Percentiles rank a stretch among this genome's conserved stretches.
Conservation (phyloP, 2,113 vertebrate species). For the Salvelinus sp. region DNA sequence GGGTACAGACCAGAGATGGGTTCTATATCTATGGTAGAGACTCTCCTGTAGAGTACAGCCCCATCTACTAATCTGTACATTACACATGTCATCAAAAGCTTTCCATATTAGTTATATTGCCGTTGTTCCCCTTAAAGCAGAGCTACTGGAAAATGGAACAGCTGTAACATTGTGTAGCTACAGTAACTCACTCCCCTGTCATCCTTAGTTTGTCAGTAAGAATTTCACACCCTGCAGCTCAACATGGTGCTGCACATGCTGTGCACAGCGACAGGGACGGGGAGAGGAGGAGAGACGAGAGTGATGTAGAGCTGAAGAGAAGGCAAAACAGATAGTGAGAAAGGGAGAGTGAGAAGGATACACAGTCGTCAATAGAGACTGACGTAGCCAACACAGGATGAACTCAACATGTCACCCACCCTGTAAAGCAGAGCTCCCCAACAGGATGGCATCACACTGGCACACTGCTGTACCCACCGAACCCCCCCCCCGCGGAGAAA, state of each 20-base stretch:
- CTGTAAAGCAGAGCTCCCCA: not conserved
- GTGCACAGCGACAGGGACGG: not conserved
- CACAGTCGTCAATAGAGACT: not conserved
- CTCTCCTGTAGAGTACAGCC: conserved; percentile 17
- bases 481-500: too few species aligned
- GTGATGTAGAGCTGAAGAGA: not conserved
- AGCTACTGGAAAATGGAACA: too few species aligned
- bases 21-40: not conserved
- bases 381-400: not conserved
- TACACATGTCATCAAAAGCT: conserved; percentile 21
- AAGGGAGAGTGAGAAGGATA: not conserved
- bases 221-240: not conserved
- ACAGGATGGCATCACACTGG: not conserved
- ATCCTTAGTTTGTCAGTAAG: not conserved
- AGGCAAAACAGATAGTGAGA: not conserved
- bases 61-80: conserved; percentile 22
- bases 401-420: not conserved
- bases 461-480: not conserved
- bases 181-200: not conserved
- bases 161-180: too few species aligned
- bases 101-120: conserved; percentile 18
- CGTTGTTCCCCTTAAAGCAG: conserved; percentile 13
- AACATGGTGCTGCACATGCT: not conserved
- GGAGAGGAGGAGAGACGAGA: not conserved
- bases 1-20: not conserved